Evolutionary conservation across 92 coral and sea anemone genomes (phyloP).

Genomic region (Scolanthus callimorphus): DNA sequence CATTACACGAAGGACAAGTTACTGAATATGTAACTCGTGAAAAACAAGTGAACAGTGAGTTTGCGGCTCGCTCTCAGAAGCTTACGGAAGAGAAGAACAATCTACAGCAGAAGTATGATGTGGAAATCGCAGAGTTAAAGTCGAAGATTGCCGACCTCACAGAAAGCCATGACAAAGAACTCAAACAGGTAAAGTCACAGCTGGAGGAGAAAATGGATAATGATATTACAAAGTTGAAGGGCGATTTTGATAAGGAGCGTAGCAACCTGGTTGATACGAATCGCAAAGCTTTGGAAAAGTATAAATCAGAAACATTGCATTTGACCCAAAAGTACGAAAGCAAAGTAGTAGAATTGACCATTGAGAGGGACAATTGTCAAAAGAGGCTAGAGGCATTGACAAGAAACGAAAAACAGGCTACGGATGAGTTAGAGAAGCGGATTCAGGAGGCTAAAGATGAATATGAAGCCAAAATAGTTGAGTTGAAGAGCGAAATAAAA

Average conservation of each 20-base stretch:
- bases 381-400: constrained; percentile 20
- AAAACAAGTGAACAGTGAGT: constrained; percentile 20
- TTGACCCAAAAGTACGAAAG: constrained; percentile 34
- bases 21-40: background rate
- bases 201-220: background rate
- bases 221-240: constrained; percentile 24
- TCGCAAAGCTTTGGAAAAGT: constrained; percentile 29
- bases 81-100: constrained; percentile 20
- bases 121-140: constrained; percentile 11
- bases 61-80: constrained; percentile 21
- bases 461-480: constrained; percentile 1
- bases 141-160: constrained; percentile 4
- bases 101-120: constrained; percentile 1
- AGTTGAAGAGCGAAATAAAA: constrained; percentile 11
- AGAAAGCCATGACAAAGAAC: background rate
- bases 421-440: constrained; percentile 49
- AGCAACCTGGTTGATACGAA: constrained; percentile 24
- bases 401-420: constrained; percentile 22
- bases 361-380: constrained; percentile 36
- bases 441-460: constrained; percentile 31
- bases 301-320: constrained; percentile 21
- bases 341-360: constrained; percentile 20
- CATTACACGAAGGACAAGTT: constrained; percentile 8
- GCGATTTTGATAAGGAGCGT: constrained; percentile 29
- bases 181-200: background rate